These are phyloP conservation scores for Leptinotarsa rubiginosa DNA, from an alignment of 2,888 invertebrate genomes.

Conservation along the genomic window DNA sequence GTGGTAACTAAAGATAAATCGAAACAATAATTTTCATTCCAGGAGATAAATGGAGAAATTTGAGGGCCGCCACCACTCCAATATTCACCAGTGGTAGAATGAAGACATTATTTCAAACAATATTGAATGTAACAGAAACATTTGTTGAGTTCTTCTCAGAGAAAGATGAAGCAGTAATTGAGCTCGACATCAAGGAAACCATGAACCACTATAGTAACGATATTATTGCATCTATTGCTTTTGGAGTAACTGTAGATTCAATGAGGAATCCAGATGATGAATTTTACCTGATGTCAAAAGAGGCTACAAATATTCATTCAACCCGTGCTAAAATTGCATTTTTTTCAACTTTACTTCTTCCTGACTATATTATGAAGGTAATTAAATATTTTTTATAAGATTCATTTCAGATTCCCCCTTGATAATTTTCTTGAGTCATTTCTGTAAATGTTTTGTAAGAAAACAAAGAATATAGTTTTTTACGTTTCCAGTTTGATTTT, in stretches of 20 bases:
- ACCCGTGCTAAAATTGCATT: conserved; percentile 19
- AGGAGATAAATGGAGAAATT: conserved; percentile 57
- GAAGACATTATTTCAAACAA: conserved; percentile 58
- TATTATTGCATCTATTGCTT: conserved; percentile 67
- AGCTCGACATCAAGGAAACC: conserved; percentile 66
- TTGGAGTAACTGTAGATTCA: conserved; percentile 66
- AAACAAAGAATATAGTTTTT: no score
- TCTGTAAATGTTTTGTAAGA: no score
- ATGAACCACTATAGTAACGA: conserved; percentile 68
- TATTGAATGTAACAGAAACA: conserved; percentile 48
- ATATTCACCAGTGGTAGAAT: conserved; percentile 62
- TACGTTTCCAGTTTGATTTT: no score
- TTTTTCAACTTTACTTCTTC: no score
- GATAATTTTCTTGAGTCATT: no score
- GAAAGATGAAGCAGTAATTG: conserved; percentile 51
- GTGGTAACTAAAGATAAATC: not conserved
- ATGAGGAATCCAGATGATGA: conserved; percentile 68
- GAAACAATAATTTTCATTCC: not conserved
- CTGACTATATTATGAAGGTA: no score
- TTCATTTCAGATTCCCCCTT: no score
- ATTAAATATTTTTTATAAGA: no score
- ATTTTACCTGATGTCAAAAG: conserved; percentile 70
- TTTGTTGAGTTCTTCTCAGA: conserved; percentile 51
- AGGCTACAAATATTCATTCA: conserved; percentile 59
- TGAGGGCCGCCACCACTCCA: conserved; percentile 59